These are phyloP conservation scores for Rhagonycha fulva DNA, from an alignment of 2,888 invertebrate species.

Conservation along the genomic window DNA sequence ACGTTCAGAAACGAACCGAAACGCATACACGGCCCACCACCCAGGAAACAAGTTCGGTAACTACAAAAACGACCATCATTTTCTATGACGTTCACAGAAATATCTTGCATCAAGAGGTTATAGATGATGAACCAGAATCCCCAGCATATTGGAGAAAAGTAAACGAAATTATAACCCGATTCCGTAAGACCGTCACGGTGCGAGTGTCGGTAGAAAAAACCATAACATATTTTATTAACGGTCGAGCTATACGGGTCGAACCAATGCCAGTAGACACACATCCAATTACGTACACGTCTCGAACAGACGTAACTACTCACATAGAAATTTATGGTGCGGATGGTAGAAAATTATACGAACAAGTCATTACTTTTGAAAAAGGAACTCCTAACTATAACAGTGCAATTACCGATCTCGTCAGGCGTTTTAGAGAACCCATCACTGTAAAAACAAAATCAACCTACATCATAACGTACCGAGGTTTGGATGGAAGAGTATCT, in stretches of 20 bases:
- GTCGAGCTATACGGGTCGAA: background rate
- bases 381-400: background rate
- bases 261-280: background rate
- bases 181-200: background rate
- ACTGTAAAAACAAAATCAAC: conserved; percentile 4
- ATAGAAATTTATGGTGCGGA: background rate
- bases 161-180: background rate
- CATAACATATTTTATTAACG: conserved; percentile 2
- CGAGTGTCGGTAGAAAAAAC: background rate
- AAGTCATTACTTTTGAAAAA: background rate
- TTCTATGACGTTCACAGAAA: conserved; percentile 4
- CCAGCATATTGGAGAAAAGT: conserved; percentile 3
- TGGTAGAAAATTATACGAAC: background rate
- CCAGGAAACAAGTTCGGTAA: background rate
- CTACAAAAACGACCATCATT: conserved; percentile 2
- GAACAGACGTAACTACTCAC: background rate
- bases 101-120: conserved; percentile 5
- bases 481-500: background rate
- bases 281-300: background rate
- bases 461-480: background rate
- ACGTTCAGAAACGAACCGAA: background rate
- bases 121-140: conserved; percentile 7
- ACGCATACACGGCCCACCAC: background rate
- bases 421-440: background rate
- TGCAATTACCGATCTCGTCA: background rate